Evolutionary conservation across 2,888 invertebrate genomes (phyloP).

Genomic region (Yponomeuta plumbellus): DNA sequence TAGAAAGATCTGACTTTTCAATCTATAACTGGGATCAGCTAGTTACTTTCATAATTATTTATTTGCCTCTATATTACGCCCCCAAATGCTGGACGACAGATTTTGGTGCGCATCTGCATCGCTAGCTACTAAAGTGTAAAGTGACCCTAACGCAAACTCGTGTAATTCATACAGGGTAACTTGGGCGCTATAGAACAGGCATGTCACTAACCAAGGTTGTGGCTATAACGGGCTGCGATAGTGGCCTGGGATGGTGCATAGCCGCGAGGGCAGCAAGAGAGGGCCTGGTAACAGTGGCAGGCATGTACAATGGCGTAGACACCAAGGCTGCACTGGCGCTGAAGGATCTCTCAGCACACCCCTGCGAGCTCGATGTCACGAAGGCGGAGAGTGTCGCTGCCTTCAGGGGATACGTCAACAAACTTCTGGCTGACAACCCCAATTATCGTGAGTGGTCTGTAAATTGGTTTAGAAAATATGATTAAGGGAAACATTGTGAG

Average conservation of each 20-base stretch:
- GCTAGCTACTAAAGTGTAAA: too few species aligned
- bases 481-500: background rate
- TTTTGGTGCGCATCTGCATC: too few species aligned
- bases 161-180: background rate
- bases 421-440: constrained; percentile 65
- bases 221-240: constrained; percentile 90
- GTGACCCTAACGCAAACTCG: background rate
- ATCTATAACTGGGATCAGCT: too few species aligned
- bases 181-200: background rate
- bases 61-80: too few species aligned
- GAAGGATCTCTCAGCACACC: constrained; percentile 53
- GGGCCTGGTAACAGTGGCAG: constrained; percentile 86
- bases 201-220: constrained; percentile 57
- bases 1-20: too few species aligned
- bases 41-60: too few species aligned
- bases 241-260: constrained; percentile 86
- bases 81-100: too few species aligned
- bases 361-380: constrained; percentile 81
- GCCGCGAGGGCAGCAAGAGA: constrained; percentile 78
- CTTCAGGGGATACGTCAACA: constrained; percentile 64
- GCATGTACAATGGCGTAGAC: constrained; percentile 79
- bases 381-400: constrained; percentile 71
- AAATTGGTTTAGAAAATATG: background rate
- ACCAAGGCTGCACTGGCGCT: constrained; percentile 70
- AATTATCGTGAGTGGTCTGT: constrained; percentile 61